These are phyloP conservation scores for Anisognathus igniventris DNA, from an alignment of 2,797 vertebrate genomes.

Conservation along the genomic window DNA sequence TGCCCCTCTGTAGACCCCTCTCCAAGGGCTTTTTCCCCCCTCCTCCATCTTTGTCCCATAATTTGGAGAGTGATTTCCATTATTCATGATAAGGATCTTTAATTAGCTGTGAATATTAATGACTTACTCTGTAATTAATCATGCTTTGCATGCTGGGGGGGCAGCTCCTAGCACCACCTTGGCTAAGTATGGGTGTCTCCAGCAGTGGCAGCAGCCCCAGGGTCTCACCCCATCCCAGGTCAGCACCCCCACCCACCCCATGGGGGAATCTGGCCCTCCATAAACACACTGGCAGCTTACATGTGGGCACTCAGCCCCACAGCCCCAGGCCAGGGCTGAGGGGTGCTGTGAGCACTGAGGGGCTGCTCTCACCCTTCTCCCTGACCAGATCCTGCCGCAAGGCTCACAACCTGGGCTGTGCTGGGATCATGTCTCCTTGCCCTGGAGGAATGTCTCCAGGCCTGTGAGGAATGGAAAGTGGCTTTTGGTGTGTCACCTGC, in stretches of 20 bases:
- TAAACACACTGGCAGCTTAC: not conserved
- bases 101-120: conserved; percentile 78
- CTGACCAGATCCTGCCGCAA: not conserved
- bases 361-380: not conserved
- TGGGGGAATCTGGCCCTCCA: not conserved
- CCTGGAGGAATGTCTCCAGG: too few species aligned
- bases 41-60: not conserved
- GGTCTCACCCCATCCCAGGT: not conserved
- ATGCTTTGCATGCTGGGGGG: conserved; percentile 32
- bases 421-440: not conserved
- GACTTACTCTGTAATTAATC: conserved; percentile 68
- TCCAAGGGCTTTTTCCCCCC: not conserved
- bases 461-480: not conserved
- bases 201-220: not conserved
- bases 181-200: not conserved
- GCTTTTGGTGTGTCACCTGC: not conserved
- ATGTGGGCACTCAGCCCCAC: not conserved
- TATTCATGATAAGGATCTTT: conserved; percentile 72
- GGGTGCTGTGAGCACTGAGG: not conserved
- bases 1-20: not conserved
- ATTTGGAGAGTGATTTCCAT: conserved; percentile 46
- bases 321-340: not conserved
- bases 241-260: fast-evolving
- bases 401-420: not conserved
- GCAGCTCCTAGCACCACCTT: not conserved